These are phyloP conservation scores for Drosophila affinis DNA, from an alignment of 2,888 invertebrate genomes.

Conservation along the genomic window DNA sequence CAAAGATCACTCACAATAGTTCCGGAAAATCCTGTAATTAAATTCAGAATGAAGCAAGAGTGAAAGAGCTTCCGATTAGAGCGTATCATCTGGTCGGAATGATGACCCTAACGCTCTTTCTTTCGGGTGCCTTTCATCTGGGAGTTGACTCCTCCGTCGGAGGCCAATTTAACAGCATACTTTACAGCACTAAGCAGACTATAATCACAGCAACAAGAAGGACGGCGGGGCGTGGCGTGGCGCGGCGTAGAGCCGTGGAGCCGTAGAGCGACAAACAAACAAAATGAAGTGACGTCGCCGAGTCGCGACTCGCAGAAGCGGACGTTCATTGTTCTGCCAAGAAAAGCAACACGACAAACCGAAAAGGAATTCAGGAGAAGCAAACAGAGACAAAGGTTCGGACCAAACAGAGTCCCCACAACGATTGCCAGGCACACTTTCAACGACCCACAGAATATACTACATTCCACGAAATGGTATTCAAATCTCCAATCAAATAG, in stretches of 20 bases:
- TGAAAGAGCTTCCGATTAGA: neutral
- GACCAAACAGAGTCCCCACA: neutral
- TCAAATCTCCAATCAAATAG: too few species aligned
- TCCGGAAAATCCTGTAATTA: too few species aligned
- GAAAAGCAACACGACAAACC: constrained; percentile 69
- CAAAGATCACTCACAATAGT: too few species aligned
- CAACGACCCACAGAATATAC: neutral
- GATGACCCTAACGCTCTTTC: constrained; percentile 12
- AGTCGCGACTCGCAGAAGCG: constrained; percentile 61
- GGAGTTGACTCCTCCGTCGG: constrained; percentile 56
- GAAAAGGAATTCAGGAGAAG: constrained; percentile 36
- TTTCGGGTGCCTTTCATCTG: constrained; percentile 32
- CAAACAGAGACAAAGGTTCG: constrained; percentile 29
- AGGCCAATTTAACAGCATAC: constrained; percentile 81
- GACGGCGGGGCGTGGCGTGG: constrained; percentile 10
- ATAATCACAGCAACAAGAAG: constrained; percentile 38
- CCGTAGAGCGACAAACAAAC: constrained; percentile 55
- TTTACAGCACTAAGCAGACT: constrained; percentile 78
- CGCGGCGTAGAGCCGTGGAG: constrained; percentile 39
- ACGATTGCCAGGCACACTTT: constrained; percentile 24
- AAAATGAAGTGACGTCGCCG: constrained; percentile 70
- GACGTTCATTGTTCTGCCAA: constrained; percentile 78
- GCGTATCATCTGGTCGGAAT: constrained; percentile 27
- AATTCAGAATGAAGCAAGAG: too few species aligned
- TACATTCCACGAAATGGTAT: too few species aligned